phyloP scores from a whole-genome alignment of 2,797 vertebrate species.

The Lacerta bilineata region DNA sequence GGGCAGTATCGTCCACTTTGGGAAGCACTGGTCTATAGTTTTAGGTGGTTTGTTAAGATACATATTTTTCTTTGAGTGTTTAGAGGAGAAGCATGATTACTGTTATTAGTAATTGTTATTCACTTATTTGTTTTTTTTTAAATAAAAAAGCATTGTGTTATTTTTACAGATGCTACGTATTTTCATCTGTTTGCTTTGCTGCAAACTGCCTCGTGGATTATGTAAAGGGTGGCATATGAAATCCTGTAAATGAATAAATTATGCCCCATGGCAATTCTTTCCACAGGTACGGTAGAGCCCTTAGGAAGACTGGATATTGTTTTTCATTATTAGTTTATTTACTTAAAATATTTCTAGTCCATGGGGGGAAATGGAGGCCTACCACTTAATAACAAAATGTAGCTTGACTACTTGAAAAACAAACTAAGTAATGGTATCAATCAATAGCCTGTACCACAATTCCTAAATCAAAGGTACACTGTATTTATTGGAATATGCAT shows the following conservation, averaged over 20 bases:
- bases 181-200: no score
- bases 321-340: neutral
- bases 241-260: neutral
- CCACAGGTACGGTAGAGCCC: neutral
- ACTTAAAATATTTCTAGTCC: neutral
- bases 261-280: neutral
- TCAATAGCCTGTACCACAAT: neutral
- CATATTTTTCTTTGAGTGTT: no score
- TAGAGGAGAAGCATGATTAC: no score
- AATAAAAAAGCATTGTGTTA: no score
- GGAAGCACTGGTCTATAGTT: no score
- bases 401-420: neutral
- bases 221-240: neutral
- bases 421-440: neutral
- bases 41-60: no score
- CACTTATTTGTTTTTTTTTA: no score
- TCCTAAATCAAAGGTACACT: neutral
- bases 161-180: no score
- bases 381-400: neutral
- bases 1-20: no score
- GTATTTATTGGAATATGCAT: neutral
- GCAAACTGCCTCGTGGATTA: neutral
- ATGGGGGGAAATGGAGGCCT: neutral
- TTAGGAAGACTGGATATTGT: neutral
- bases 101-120: no score